These are phyloP conservation scores for Pagetopsis macropterus DNA, from an alignment of 2,797 vertebrate species.

Conservation along the genomic window DNA sequence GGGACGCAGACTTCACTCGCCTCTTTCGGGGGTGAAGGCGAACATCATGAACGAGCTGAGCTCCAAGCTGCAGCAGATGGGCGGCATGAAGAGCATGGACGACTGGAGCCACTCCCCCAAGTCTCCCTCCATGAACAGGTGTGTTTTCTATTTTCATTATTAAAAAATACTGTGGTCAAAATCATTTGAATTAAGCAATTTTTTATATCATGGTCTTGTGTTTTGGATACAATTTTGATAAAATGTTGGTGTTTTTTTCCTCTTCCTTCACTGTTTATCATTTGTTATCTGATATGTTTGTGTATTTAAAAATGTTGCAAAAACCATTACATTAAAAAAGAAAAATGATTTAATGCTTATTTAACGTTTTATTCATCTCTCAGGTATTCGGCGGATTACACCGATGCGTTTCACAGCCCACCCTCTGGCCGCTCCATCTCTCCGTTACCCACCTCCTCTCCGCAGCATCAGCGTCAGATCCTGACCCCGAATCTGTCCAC, in stretches of 20 bases:
- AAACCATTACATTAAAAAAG: no score
- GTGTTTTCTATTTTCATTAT: slow-evolving; percentile 33
- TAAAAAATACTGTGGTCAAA: no score
- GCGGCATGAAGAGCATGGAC: slow-evolving; percentile 85
- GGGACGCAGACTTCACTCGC: slow-evolving; percentile 79
- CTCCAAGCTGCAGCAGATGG: slow-evolving; percentile 93
- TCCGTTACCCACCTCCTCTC: slow-evolving; percentile 80
- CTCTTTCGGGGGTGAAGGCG: slow-evolving; percentile 90
- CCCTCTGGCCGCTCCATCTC: slow-evolving; percentile 79
- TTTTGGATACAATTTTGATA: no score
- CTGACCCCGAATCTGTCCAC: slow-evolving; percentile 78
- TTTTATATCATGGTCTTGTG: no score
- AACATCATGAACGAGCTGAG: slow-evolving; percentile 94
- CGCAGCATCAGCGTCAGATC: slow-evolving; percentile 76
- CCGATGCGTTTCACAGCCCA: slow-evolving; percentile 77
- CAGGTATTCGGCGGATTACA: slow-evolving; percentile 82
- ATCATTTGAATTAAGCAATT: no score
- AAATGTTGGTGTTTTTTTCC: no score
- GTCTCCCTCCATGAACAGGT: slow-evolving; percentile 82
- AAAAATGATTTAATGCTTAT: no score
- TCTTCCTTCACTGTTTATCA: no score
- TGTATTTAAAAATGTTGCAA: no score
- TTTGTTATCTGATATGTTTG: no score
- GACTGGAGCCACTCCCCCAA: slow-evolving; percentile 80
- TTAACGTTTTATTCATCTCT: slow-evolving; percentile 51